Evolutionary conservation across 2,797 vertebrate genomes (phyloP).

Genomic region (Gymnoscopelus microlampas): DNA sequence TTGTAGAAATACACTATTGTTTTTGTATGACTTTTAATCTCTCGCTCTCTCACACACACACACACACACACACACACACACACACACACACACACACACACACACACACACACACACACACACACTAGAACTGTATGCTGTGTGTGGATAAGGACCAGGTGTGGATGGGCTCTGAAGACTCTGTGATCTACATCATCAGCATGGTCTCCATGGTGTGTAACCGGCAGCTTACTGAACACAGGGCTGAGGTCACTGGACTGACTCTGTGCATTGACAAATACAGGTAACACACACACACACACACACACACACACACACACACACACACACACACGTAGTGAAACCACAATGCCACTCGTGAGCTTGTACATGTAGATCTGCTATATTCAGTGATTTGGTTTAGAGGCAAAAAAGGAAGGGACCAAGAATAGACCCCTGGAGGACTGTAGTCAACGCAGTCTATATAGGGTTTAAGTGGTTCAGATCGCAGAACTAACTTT

Average conservation of each 20-base stretch:
- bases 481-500: too few species aligned
- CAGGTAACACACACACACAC: constrained; percentile 72
- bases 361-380: not conserved
- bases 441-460: too few species aligned
- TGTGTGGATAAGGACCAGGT: constrained; percentile 91
- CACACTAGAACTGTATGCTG: constrained; percentile 91
- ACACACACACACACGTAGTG: not conserved
- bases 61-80: too few species aligned
- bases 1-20: too few species aligned
- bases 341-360: not conserved
- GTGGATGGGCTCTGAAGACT: constrained; percentile 95
- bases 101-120: too few species aligned
- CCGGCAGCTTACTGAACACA: constrained; percentile 94
- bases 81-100: too few species aligned
- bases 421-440: too few species aligned
- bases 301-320: constrained; percentile 1
- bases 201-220: constrained; percentile 94
- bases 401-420: too few species aligned
- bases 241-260: constrained; percentile 86
- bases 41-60: not conserved
- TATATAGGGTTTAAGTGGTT: too few species aligned
- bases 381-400: too few species aligned
- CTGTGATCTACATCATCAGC: constrained; percentile 94
- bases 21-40: not conserved
- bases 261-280: constrained; percentile 76